These are phyloP conservation scores for Cerastoderma edule DNA, from an alignment of 2,888 invertebrate species.

Conservation along the genomic window DNA sequence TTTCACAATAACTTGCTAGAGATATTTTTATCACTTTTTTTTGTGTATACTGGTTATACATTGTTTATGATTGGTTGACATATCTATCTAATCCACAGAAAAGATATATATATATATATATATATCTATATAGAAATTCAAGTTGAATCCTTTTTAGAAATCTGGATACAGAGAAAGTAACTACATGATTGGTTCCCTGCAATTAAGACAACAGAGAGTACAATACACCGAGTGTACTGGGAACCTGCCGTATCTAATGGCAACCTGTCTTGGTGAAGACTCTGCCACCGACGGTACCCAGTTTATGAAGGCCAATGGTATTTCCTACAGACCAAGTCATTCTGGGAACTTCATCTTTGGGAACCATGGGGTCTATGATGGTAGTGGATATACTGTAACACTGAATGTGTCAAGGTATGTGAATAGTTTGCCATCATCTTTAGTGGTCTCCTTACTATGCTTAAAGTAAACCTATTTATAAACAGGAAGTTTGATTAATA, in stretches of 20 bases:
- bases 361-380: constrained; percentile 71
- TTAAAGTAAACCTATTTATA: too few relatives aligned
- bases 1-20: too few relatives aligned
- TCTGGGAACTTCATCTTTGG: constrained; percentile 64
- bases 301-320: constrained; percentile 10
- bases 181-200: constrained; percentile 76
- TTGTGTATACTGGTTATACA: too few relatives aligned
- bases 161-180: constrained; percentile 11
- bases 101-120: background rate
- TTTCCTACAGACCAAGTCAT: constrained; percentile 33
- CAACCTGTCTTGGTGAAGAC: constrained; percentile 45
- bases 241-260: constrained; percentile 33
- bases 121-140: background rate
- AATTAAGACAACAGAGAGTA: constrained; percentile 76
- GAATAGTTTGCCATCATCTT: background rate
- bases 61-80: too few relatives aligned
- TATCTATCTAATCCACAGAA: too few relatives aligned
- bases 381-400: constrained; percentile 68
- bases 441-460: too few relatives aligned
- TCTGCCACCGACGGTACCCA: constrained; percentile 45
- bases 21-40: too few relatives aligned
- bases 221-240: constrained; percentile 58
- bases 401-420: constrained; percentile 44
- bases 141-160: background rate
- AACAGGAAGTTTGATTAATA: too few relatives aligned